A percentile compares a stretch with the other conserved stretches of the same genome.
These are phyloP conservation scores for Crocuta crocuta DNA, from an alignment of 2,113 vertebrate species.

Conservation along the genomic window DNA sequence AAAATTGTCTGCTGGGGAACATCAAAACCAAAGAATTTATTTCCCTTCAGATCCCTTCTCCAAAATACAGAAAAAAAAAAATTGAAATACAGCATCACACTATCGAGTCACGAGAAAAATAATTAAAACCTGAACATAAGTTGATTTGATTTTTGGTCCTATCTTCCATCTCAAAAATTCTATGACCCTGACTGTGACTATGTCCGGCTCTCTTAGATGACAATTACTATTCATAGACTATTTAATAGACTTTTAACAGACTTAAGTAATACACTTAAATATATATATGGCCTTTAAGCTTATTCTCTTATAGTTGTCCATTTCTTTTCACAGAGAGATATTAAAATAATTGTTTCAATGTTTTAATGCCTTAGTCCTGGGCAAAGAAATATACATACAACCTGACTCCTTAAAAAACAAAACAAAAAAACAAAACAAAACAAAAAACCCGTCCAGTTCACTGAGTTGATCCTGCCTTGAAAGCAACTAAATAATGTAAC, in stretches of 20 bases:
- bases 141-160: not conserved
- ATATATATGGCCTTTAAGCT: not conserved
- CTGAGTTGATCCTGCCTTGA: not conserved
- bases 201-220: not conserved
- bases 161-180: conserved; percentile 1
- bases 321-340: not conserved
- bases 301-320: not conserved
- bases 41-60: not conserved
- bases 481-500: not conserved
- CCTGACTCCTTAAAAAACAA: not conserved
- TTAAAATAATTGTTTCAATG: not conserved
- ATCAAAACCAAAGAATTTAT: not conserved
- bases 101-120: not conserved
- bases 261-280: no score
- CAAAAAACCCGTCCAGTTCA: not conserved
- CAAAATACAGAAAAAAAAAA: not conserved
- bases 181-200: not conserved
- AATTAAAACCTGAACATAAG: not conserved
- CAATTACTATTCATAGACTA: not conserved
- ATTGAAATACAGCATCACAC: not conserved
- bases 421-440: no score
- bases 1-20: not conserved
- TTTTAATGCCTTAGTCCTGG: not conserved
- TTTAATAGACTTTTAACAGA: no score
- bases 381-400: not conserved